Base-by-base conservation (phyloP, 1,140 invertebrate genomes). In the Cardiocondyla obscurior region DNA sequence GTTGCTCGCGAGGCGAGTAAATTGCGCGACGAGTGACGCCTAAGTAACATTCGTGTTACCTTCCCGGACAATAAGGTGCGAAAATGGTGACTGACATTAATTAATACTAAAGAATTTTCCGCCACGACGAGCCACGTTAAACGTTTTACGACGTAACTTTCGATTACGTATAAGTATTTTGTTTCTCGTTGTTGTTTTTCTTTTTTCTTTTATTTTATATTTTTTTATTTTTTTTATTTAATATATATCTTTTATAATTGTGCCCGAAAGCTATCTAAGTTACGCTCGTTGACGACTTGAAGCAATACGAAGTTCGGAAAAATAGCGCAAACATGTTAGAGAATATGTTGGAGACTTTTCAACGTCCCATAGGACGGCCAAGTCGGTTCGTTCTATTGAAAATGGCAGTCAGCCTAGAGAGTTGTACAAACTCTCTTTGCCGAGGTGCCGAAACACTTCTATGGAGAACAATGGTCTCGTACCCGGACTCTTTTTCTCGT, bases 381-480 rank as follows among this genome's bases (percentile, higher is more conserved):
- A 79, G 57, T 33, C 46, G n/a, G 62, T 36, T 82, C 19, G 53
- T 53, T 77, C 62, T 53, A 28, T 28, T 46, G 62, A 67, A 79
- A 79, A 44, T 72, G 55, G 55, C 53, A 83, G 70, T 42, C 62
- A 51, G 85, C 64, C 86, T 77, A 83, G 79, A 86, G 84, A 64
- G 55, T 86, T 83, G 84, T 77, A 86, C 19, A 65, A 86, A 77
- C 77, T 82, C 46, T 74, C 58, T 58, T 51, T 76, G 44, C 67
- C 39, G 49, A 62, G 44, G 25, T 22, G 51, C 39, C 44, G 55
- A 36, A 82, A 86, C 77, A 46, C 70, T 76, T 72, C 53, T 10
- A 22, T 19, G 73, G 28, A 72, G 85, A 82, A 86, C 85, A 87
- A 83, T 86, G 73, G 44, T 22, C 51, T 51, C 64, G 44, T 49